Conservation (phyloP, 2,797 vertebrate species). For the Channa striata region DNA sequence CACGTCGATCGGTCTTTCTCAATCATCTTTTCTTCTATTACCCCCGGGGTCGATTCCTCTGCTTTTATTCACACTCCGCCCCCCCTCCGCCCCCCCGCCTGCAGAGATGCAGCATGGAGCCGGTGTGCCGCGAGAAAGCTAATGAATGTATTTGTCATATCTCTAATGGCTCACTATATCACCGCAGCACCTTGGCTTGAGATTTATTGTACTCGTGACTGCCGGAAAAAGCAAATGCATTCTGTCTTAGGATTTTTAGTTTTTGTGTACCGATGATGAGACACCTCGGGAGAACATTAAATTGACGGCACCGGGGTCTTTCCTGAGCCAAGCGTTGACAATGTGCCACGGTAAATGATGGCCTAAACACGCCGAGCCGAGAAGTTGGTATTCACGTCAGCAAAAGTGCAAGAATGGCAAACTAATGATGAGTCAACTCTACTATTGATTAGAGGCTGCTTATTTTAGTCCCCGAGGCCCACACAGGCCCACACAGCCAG, state of each 20-base stretch:
- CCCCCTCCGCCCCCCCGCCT: background rate
- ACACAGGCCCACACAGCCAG: slow-evolving; percentile 37
- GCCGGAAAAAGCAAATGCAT: slow-evolving; percentile 39
- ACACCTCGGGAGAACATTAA: slow-evolving; percentile 46
- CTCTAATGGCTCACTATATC: slow-evolving; percentile 70
- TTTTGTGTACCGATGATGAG: slow-evolving; percentile 46
- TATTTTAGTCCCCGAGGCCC: slow-evolving; percentile 47
- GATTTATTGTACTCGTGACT: slow-evolving; percentile 63
- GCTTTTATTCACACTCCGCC: slow-evolving; percentile 33
- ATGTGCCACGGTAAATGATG: slow-evolving; percentile 25
- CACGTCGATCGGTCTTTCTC: slow-evolving; percentile 46
- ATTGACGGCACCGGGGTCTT: slow-evolving; percentile 27
- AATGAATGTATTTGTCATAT: slow-evolving; percentile 76
- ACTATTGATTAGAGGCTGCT: slow-evolving; percentile 56
- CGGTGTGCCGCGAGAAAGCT: slow-evolving; percentile 36
- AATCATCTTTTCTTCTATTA: slow-evolving; percentile 40
- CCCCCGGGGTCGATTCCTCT: slow-evolving; percentile 31
- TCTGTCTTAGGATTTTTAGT: slow-evolving; percentile 37
- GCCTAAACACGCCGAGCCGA: slow-evolving; percentile 27
- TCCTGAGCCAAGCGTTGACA: slow-evolving; percentile 36
- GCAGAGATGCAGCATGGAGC: slow-evolving; percentile 42
- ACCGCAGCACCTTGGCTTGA: slow-evolving; percentile 56
- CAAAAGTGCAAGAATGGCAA: slow-evolving; percentile 39
- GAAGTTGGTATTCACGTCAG: slow-evolving; percentile 41
- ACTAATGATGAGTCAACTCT: slow-evolving; percentile 52